Percentiles rank a stretch among this genome's conserved stretches.
phyloP scores from a whole-genome alignment of 1,140 invertebrate genomes.

The Reticulitermes speratus region DNA sequence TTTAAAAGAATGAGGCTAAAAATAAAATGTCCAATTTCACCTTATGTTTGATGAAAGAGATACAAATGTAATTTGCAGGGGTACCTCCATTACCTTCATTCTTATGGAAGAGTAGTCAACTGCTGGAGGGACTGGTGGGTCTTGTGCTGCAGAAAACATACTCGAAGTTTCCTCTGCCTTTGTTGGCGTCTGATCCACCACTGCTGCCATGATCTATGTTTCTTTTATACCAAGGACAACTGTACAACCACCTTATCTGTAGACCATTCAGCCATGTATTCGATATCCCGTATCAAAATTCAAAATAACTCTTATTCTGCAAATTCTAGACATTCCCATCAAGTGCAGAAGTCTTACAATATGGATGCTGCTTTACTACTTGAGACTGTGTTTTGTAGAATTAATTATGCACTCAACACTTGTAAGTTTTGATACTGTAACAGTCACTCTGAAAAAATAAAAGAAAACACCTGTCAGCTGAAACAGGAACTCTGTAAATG shows the following conservation, averaged over 20 bases:
- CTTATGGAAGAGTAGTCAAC: conserved; percentile 4
- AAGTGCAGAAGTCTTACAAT: neutral
- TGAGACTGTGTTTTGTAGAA: too few species aligned
- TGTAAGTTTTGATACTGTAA: too few species aligned
- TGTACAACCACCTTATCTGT: neutral
- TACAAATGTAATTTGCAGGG: too few species aligned
- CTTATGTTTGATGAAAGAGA: too few species aligned
- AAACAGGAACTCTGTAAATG: too few species aligned
- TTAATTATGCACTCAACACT: too few species aligned
- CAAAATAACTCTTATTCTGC: neutral
- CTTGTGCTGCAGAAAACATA: conserved; percentile 23
- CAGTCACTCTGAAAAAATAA: too few species aligned
- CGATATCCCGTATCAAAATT: neutral
- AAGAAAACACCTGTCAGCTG: too few species aligned
- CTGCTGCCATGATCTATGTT: conserved; percentile 6
- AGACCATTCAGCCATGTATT: neutral
- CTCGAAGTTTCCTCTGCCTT: conserved; percentile 22
- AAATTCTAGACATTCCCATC: neutral
- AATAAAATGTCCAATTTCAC: too few species aligned
- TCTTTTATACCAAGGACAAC: neutral
- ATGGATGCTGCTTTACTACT: too few species aligned
- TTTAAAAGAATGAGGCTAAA: too few species aligned
- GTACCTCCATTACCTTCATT: neutral
- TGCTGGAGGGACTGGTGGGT: neutral
- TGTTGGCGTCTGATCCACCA: conserved; percentile 24